These are phyloP conservation scores for Ceratitis capitata DNA, from an alignment of 1,140 invertebrate genomes.

Conservation along the genomic window DNA sequence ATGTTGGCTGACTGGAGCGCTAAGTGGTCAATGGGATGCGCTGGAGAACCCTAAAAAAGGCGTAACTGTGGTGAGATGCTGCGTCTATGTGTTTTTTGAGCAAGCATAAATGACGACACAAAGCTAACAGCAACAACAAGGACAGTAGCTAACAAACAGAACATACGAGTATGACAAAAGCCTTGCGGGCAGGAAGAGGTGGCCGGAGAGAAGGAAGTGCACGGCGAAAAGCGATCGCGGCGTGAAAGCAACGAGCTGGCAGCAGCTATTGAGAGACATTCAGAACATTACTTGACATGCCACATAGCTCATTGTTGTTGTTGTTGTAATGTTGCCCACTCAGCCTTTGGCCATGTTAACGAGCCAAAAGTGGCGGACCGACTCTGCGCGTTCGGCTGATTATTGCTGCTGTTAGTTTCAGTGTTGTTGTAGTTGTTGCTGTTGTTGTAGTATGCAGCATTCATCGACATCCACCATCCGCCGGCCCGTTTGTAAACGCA, in stretches of 20 bases:
- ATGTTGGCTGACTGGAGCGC: neutral
- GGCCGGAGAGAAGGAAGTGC: conserved; percentile 12
- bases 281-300: neutral
- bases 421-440: neutral
- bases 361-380: conserved; percentile 19
- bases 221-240: neutral
- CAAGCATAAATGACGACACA: neutral
- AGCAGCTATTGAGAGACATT: conserved; percentile 13
- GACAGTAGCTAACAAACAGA: neutral
- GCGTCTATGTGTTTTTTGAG: neutral
- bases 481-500: neutral
- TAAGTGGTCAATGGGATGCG: neutral
- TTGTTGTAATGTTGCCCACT: neutral
- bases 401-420: neutral
- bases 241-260: conserved; percentile 22
- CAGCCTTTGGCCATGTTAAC: conserved; percentile 30
- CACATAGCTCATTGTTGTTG: neutral
- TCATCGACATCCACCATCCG: neutral
- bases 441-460: no score
- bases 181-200: neutral
- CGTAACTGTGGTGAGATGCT: neutral
- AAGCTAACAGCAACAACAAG: neutral
- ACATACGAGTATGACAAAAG: neutral
- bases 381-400: neutral
- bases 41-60: neutral